Evolutionary conservation across 1,140 invertebrate genomes (phyloP).

Genomic region (Brachionus manjavacas): DNA sequence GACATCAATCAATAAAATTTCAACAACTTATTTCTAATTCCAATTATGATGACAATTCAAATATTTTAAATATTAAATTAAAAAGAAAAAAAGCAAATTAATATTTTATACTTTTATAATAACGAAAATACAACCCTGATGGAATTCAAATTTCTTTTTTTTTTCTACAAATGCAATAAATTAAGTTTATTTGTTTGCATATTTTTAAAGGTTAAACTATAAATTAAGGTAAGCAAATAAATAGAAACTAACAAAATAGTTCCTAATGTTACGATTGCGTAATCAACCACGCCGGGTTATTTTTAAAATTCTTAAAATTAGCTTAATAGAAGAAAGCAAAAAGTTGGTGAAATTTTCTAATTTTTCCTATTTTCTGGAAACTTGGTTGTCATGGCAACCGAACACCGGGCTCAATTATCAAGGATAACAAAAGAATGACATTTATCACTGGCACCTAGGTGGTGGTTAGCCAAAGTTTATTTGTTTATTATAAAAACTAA

Average conservation of each 20-base stretch:
- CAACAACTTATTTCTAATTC: not conserved
- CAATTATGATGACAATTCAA: not conserved
- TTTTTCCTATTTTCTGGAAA: not conserved
- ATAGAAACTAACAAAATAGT: not conserved
- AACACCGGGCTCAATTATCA: not conserved
- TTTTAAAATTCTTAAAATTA: not conserved
- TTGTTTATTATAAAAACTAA: not conserved
- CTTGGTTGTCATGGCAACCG: not conserved
- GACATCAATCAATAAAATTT: not conserved
- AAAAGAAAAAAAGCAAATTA: not conserved
- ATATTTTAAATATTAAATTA: not conserved
- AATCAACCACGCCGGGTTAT: not conserved
- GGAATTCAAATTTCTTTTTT: not conserved
- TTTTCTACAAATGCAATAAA: not conserved
- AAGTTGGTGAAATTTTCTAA: not conserved
- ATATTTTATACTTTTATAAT: not conserved
- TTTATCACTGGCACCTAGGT: not conserved
- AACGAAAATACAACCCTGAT: not conserved
- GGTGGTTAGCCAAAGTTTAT: not conserved
- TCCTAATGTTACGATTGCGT: not conserved
- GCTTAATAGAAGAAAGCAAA: not conserved
- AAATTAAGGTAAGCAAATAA: not conserved
- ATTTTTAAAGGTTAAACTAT: not conserved
- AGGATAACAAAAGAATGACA: not conserved
- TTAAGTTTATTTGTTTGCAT: conserved; percentile 1